Base-by-base conservation (phyloP, 2,797 vertebrate species). In the Spea hammondii region DNA sequence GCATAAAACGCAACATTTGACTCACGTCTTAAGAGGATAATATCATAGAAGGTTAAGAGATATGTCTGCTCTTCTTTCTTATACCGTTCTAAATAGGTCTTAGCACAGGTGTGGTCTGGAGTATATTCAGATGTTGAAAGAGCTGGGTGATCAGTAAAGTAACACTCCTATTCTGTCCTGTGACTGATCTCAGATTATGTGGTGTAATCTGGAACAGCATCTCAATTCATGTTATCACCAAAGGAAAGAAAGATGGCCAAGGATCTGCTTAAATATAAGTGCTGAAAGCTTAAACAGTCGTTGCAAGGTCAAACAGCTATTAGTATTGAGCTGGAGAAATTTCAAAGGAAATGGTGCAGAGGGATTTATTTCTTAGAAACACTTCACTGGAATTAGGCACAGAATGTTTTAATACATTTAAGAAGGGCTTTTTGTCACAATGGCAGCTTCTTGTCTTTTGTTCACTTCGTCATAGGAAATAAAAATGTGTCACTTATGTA, bases 211-310 rank as follows among this genome's bases (percentile, higher is more conserved):
- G 74, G n/a, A 71, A 44, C 66, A 65, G 75, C 54, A 91, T 91
- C 90, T 91, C 82, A 79, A 79, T 82, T 87, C 79, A 69, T 67
- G 83, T 83, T 81, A 86, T 89, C 89, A 86, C 82, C 81, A 66
- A 5, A 0, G 49, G 73, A 78, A 82, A 68, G 79, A 85, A 85
- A 86, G 85, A 32, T 17, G 59, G 83, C 68, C 60, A 85, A 87
- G 74, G 79, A 80, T 79, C 84, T 82, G 82, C 85, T 87, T 83
- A 83, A 5, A 74, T 85, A 84, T 0, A 0, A 12, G 79, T 66
- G 91, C 72, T 90, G 92, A 92, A 87, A 88, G 91, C 87, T 80
- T 0, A 0, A 82, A 70, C 88, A 89, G 89, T 90, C 89, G 91
- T 62, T 79, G 17, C 1, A 73, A 86, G 89, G 87, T 90, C 90